Conservation (phyloP, 2,113 vertebrate species). For the Emydocephalus ijimae region DNA sequence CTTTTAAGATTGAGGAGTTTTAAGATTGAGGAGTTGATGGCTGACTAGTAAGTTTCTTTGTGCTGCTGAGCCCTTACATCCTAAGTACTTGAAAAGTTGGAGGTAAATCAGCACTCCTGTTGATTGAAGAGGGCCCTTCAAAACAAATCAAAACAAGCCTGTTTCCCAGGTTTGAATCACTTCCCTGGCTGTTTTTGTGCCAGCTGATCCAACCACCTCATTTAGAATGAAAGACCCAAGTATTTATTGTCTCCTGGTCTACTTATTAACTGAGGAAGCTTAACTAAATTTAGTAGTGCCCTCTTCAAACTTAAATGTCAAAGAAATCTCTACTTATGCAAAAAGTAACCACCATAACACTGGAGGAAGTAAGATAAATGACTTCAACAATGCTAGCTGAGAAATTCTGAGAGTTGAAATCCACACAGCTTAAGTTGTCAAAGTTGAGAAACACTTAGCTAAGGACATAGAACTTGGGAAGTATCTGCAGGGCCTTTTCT, state of each 20-base stretch:
- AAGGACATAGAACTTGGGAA: neutral
- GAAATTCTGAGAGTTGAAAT: neutral
- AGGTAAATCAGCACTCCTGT: neutral
- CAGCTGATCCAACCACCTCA: neutral
- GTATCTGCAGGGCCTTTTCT: neutral
- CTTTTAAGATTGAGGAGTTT: too few species aligned
- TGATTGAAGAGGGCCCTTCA: neutral
- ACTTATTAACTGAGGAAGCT: neutral
- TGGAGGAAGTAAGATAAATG: neutral
- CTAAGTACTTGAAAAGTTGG: neutral
- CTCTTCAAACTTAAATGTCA: neutral
- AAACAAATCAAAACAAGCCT: too few species aligned
- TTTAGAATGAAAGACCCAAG: too few species aligned
- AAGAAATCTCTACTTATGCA: neutral
- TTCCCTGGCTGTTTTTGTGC: neutral
- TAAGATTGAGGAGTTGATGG: neutral
- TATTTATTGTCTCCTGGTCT: neutral
- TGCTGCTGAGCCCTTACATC: neutral
- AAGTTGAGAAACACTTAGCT: neutral
- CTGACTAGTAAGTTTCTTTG: neutral
- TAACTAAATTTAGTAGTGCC: neutral
- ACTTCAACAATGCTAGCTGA: neutral
- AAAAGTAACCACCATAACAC: neutral
- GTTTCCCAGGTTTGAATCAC: neutral
- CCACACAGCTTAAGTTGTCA: neutral